Evolutionary conservation across 1,140 invertebrate genomes (phyloP).

Genomic region (Drosophila parvula): DNA sequence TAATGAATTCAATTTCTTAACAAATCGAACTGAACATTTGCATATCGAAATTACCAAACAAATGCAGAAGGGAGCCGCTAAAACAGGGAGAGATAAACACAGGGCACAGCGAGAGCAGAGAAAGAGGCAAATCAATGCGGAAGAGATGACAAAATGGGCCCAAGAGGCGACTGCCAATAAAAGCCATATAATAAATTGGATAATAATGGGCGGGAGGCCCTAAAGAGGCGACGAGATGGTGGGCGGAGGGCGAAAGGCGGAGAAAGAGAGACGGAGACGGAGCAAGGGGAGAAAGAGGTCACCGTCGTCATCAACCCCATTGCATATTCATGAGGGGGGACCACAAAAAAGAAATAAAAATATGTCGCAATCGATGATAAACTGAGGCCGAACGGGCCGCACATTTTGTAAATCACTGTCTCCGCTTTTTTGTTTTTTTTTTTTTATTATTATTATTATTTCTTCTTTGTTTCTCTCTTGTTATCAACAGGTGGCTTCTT

Average conservation of each 20-base stretch:
- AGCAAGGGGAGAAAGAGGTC: constrained; percentile 25
- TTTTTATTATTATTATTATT: constrained; percentile 11
- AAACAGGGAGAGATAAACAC: constrained; percentile 15
- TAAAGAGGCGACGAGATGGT: constrained; percentile 13
- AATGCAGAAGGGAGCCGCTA: constrained; percentile 15
- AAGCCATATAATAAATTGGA: constrained; percentile 64
- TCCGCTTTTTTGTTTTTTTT: constrained; percentile 3
- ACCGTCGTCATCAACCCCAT: constrained; percentile 28
- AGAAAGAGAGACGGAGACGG: not conserved
- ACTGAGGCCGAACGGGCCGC: constrained; percentile 19
- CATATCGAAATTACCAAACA: constrained; percentile 54
- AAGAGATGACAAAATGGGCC: constrained; percentile 50
- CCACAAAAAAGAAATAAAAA: constrained; percentile 7
- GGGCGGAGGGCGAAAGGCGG: constrained; percentile 17
- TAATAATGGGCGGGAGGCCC: constrained; percentile 54
- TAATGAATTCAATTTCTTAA: constrained; percentile 69
- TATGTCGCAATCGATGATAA: constrained; percentile 44
- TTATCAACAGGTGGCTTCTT: constrained; percentile 37
- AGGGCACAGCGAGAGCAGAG: not conserved
- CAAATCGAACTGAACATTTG: constrained; percentile 65
- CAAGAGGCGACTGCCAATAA: constrained; percentile 52
- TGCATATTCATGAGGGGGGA: constrained; percentile 67
- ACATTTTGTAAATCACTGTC: constrained; percentile 26
- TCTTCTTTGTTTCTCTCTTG: constrained; percentile 10
- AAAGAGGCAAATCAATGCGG: constrained; percentile 43